These are phyloP conservation scores for Diabrotica undecimpunctata DNA, from an alignment of 1,140 invertebrate species.

Conservation along the genomic window DNA sequence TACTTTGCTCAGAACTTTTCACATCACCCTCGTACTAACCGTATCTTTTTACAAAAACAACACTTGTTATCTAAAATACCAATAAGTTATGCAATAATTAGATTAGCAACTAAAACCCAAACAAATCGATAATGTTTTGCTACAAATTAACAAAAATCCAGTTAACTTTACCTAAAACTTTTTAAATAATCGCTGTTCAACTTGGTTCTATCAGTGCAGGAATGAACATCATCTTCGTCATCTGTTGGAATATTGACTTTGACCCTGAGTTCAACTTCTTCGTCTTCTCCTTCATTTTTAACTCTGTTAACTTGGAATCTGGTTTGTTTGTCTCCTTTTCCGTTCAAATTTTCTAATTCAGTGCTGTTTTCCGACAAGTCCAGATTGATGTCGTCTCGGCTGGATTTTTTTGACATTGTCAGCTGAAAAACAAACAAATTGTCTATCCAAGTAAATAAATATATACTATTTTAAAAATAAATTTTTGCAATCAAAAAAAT, in stretches of 20 bases:
- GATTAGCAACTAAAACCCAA: too few relatives aligned
- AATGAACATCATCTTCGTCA: constrained; percentile 35
- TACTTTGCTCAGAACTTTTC: too few relatives aligned
- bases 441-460: too few relatives aligned
- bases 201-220: constrained; percentile 45
- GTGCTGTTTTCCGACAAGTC: constrained; percentile 8
- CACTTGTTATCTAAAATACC: too few relatives aligned
- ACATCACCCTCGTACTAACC: too few relatives aligned
- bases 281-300: constrained; percentile 31
- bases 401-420: constrained; percentile 1
- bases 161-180: constrained; percentile 61
- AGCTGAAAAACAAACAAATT: not conserved
- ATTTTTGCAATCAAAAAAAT: too few relatives aligned
- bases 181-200: constrained; percentile 65
- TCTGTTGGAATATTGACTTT: constrained; percentile 22
- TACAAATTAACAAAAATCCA: too few relatives aligned
- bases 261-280: constrained; percentile 15
- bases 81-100: too few relatives aligned
- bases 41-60: too few relatives aligned
- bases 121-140: too few relatives aligned
- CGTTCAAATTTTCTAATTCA: constrained; percentile 25
- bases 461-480: too few relatives aligned
- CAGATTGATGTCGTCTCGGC: constrained; percentile 3
- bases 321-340: constrained; percentile 35
- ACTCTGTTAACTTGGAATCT: constrained; percentile 46